Base-by-base conservation (phyloP, 2,113 vertebrate genomes). In the Gulo gulo region DNA sequence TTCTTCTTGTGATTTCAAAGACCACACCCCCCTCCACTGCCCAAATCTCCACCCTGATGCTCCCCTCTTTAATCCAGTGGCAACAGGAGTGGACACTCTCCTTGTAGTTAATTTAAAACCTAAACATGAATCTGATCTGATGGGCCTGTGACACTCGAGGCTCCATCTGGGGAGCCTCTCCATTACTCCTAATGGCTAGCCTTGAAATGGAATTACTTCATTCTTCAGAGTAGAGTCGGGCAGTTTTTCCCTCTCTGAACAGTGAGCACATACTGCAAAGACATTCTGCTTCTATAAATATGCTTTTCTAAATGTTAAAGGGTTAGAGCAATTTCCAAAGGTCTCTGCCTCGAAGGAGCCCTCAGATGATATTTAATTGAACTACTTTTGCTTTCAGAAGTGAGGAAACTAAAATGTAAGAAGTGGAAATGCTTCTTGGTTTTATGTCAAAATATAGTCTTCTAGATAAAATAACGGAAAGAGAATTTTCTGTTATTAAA, bases 291-390 rank as follows among this genome's bases (percentile, higher is more conserved):
- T 98, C 97, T 97, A 92, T 95, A 98, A 98, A 97, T 97, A 97
- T 26, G 73, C 92, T 97, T 98, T 89, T 98, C 97, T 97, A 98
- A 98, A 98, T 98, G 97, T 97, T 97, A 98, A 98, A 98, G 91
- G 97, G 97, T 97, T 97, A 97, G 97, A 98, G 97, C 97, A 98
- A 98, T 98, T 98, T 98, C 97, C 97, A 98, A 96, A 98, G 98
- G 98, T 98, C 96, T 98, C 92, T 94, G 91, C 90, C 97, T 97
- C 92, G 23, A 97, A 97, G 98, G 98, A 97, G 78, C 71, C 39
- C 84, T 97, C 95, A 45, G 69, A 94, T 97, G 98, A 92, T 98
- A 98, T 98, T 98, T 99, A 98, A 98, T 96, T 98, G 95, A 98
- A 98, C 74, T 94, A 96, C 73, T 94, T 98, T 98, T 96, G 81